Base-by-base conservation (phyloP, 1,140 invertebrate species). In the Sycophaga agraensis region DNA sequence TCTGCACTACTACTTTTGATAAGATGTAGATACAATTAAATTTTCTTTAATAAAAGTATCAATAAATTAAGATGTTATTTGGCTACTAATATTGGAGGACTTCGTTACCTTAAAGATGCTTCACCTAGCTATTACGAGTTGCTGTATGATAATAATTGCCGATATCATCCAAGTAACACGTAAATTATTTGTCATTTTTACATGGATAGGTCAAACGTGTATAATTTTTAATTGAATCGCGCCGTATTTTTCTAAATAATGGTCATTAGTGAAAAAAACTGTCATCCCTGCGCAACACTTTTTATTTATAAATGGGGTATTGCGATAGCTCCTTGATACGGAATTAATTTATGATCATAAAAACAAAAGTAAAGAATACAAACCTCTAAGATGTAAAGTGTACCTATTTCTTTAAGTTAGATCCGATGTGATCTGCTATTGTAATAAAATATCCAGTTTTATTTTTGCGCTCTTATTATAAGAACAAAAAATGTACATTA, bases 401-500 rank as follows among this genome's bases (percentile, higher is more conserved):
- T 76, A 74, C 71, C 71, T 77, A 73, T 70, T 72, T 66, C 57
- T 68, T 70, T 76, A 76, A 76, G 71, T 74, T 72, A 65, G 66
- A 66, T 67, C 53, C 48, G 56, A n/a, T 63, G 31, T 11, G 54
- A 65, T 61, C 43, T 61, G 57, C 49, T 62, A 71, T 65, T 73
- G 67, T 75, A 77, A 75, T 73, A 72, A 73, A 70, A 72, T 68
- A 75, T 71, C 66, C 70, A 71, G 60, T 76, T 74, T 76, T 75
- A 75, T 75, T 77, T 76, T 73, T 73, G 68, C 70, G 68, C 71
- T 75, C 70, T 72, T 69, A 70, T 68, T 70, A 71, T 53, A 73
- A 73, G 60, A 73, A 73, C 63, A 68, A 72, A 67, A 75, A 75
- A 70, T 77, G 75, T 77, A 77, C 74, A 76, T 75, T 76, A 77